Evolutionary conservation across 2,113 vertebrate species (phyloP), one percentile per base, ranked within the genome.

Genomic region (Aphyosemion australe): DNA sequence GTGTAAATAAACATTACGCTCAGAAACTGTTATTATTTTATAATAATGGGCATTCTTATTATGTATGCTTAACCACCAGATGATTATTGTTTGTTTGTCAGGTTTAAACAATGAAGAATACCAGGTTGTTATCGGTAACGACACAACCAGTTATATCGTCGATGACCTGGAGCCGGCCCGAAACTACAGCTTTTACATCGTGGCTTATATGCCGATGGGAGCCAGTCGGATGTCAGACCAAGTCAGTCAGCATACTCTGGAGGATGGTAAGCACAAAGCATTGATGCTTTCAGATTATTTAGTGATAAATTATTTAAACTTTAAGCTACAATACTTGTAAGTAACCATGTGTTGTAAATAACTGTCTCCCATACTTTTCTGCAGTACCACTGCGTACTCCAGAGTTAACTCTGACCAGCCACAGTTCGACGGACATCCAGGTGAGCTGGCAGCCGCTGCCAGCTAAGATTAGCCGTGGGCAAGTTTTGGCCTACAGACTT

Each of bases 171-270:
- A 98, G 65, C 92, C 97, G 15, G 97, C 95, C 20, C 93, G 94
- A 89, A 98, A 97, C 89, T 99, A 99, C 76, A 96, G 94, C 32
- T 99, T 99, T 89, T 99, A 99, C 80, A 92, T 99, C 1, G 97
- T 99, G 54, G 97, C 97, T 1, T 99, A 99, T 73, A 98, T 99
- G 97, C 96, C 97, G 12, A 91, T 99, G 94, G 97, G 97, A 76
- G 97, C 97, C 77, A 99, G 97, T 81, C 97, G 97, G 82, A 99
- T 98, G 96, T 99, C 97, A 0, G 96, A 98, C 62, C 96, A 97
- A 48, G 95, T 98, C 53, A 95, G 92, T 37, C 95, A 96, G 86
- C 94, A 93, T 69, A 99, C 97, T 3, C 91, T 99, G 62, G 96
- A 99, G 89, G 95, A 99, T 48, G 96, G 97, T 99, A 91, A 95